Evolutionary conservation across 2,797 vertebrate species (phyloP), one percentile per base, ranked within the genome.

Genomic region (Spinus pinus): DNA sequence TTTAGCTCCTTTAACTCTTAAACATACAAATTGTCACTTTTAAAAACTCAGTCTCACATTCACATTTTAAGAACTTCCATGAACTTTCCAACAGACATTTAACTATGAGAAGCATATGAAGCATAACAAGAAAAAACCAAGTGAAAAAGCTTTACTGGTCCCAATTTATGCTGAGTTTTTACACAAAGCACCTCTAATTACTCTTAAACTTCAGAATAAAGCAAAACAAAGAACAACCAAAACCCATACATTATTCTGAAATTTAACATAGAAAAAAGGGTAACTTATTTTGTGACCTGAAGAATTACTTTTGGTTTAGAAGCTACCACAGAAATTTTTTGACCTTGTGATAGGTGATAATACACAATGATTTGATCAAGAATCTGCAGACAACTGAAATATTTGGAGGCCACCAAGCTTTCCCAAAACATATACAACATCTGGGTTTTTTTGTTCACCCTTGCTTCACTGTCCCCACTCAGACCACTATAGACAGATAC

Each of bases 401-500:
- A 61, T 15, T 6, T 73, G 33, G 30, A 86, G 10, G 31, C 25
- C 33, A 9, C 12, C 31, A 86, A 70, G 39, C 14, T 65, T 50
- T 81, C 47, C 31, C 41, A 56, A 90, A 69, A 42, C 49, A 78
- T 4, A 2, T 35, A 66, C 7, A 66, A 42, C 22, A 67, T 27
- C 17, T 9, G 4, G 10, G 64, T 4, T 13, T 58, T 53, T 33
- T 5, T 10, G 1, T 1, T 25, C 2, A 17, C 6, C 9, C 5
- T 5, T 53, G 8, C 53, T 88, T 64, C 70, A n/a, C 21, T 41
- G 18, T 56, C 44, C 22, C 23, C 64, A 37, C 6, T 67, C 31
- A 53, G 64, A 77, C 16, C 31, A 39, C 53, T 53, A 25, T 0
- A 12, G 21, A 64, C 12, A 81, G 72, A 70, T 87, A 57, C 0